phyloP scores from a whole-genome alignment of 2,797 vertebrate genomes.

The Notoglanidium macrostoma region DNA sequence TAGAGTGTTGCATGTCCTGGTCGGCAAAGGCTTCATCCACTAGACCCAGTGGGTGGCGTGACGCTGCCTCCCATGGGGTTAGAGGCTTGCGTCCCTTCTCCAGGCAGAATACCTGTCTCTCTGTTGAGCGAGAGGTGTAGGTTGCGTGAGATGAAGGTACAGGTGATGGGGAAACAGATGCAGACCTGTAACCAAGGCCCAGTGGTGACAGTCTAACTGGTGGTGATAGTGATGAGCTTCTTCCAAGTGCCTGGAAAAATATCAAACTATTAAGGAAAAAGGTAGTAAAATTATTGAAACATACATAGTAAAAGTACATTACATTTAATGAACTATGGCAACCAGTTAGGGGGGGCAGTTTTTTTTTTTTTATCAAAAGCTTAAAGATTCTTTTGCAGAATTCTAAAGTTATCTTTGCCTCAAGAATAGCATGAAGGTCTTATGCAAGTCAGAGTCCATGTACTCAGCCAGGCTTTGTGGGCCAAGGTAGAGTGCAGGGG shows the following conservation, averaged over 20 bases:
- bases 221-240: constrained; percentile 81
- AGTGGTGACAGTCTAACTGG: constrained; percentile 73
- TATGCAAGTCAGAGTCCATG: neutral
- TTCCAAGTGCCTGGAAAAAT: constrained; percentile 71
- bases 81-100: constrained; percentile 76
- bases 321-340: neutral
- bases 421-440: neutral
- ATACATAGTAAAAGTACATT: neutral
- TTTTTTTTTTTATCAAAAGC: neutral
- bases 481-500: constrained; percentile 29
- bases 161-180: constrained; percentile 69
- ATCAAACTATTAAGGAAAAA: neutral
- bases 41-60: constrained; percentile 85
- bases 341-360: neutral
- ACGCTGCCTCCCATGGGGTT: constrained; percentile 92
- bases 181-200: constrained; percentile 67
- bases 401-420: neutral
- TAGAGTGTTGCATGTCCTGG: constrained; percentile 82
- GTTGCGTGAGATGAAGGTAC: constrained; percentile 68
- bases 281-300: neutral
- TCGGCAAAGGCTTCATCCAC: constrained; percentile 88
- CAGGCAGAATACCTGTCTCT: constrained; percentile 64
- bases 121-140: constrained; percentile 22
- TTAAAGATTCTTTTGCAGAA: neutral
- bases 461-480: neutral